Evolutionary conservation across 2,888 invertebrate genomes (phyloP).

Genomic region (Aphodius sticticus): DNA sequence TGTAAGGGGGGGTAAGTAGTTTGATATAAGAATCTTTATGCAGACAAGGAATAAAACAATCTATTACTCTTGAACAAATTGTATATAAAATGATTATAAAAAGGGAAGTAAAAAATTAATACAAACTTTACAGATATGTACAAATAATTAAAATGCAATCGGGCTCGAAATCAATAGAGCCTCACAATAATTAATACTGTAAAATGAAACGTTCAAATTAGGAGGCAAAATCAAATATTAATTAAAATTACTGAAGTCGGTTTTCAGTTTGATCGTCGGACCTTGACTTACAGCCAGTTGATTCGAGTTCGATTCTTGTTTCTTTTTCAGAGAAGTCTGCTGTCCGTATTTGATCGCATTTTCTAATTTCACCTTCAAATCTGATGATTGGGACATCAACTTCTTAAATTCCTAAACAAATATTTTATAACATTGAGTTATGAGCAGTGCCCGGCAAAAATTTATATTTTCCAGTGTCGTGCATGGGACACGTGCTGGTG

Average conservation of each 20-base stretch:
- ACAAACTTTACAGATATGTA: constrained; percentile 17
- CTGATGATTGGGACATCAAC: constrained; percentile 84
- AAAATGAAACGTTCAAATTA: not conserved
- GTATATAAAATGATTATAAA: not conserved
- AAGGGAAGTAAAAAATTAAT: not conserved
- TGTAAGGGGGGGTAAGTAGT: not conserved
- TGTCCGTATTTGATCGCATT: constrained; percentile 81
- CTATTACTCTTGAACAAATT: not conserved
- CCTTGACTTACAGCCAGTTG: constrained; percentile 59
- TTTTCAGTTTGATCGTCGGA: constrained; percentile 90
- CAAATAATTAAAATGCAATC: constrained; percentile 24
- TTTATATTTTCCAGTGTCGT: too few relatives aligned
- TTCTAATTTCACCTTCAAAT: constrained; percentile 84
- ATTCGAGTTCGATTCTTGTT: constrained; percentile 59
- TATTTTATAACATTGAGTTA: too few relatives aligned
- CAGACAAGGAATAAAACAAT: not conserved
- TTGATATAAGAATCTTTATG: constrained; percentile 29
- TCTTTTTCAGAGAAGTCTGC: constrained; percentile 65
- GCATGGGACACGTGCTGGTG: too few relatives aligned
- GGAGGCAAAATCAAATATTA: constrained; percentile 61
- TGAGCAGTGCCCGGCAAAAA: too few relatives aligned
- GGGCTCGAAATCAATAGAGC: not conserved
- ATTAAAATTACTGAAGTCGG: constrained; percentile 90
- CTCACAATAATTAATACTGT: not conserved
- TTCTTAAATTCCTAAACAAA: constrained; percentile 82